A percentile compares a stretch with the other conserved stretches of the same genome.
Conservation (phyloP, 2,113 vertebrate genomes). For the Amazona vittata region DNA sequence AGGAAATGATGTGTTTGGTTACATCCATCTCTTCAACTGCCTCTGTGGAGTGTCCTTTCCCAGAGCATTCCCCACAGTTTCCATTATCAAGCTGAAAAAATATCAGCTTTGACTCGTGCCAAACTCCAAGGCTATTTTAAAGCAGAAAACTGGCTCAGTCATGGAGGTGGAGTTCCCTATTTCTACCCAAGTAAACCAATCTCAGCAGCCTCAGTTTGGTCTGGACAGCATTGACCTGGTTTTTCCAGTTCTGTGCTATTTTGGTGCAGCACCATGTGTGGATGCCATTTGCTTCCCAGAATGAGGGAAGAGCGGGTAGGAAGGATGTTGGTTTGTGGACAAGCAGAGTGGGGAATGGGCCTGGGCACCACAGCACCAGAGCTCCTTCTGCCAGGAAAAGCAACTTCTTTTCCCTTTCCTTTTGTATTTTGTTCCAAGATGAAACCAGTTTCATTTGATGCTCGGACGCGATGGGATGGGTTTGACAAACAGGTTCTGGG, state of each 20-base stretch:
- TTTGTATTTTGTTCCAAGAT: background rate
- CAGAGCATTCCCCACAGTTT: background rate
- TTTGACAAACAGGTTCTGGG: background rate
- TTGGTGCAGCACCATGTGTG: background rate
- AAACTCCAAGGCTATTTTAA: background rate
- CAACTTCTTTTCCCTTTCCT: background rate
- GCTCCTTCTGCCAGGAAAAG: background rate
- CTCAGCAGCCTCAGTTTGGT: background rate
- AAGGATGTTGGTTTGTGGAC: background rate
- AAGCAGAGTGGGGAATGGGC: background rate
- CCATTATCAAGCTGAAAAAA: background rate
- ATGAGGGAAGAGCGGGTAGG: background rate
- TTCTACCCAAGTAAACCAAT: background rate
- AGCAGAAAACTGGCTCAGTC: background rate
- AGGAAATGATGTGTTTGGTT: background rate
- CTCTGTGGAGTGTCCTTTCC: background rate
- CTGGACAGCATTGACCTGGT: background rate
- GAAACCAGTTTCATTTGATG: background rate
- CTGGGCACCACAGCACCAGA: background rate
- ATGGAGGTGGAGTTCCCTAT: background rate
- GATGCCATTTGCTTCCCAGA: background rate
- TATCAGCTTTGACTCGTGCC: background rate
- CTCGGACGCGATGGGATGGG: background rate
- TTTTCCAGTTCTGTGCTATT: slow-evolving; percentile 28
- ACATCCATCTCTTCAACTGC: background rate